phyloP scores from a whole-genome alignment of 2,113 vertebrate species.

The Gymnogyps californianus region DNA sequence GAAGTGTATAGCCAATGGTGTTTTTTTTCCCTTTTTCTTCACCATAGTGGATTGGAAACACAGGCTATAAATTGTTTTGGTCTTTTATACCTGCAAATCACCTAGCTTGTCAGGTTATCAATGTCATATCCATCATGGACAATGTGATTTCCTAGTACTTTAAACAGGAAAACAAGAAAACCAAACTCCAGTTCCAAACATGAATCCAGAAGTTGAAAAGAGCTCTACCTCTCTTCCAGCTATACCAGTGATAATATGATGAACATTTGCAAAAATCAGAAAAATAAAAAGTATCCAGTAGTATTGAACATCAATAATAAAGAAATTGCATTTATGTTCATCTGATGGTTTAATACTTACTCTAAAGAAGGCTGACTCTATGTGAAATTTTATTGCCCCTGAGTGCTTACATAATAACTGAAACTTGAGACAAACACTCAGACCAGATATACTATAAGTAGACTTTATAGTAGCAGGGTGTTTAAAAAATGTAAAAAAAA shows the following conservation, averaged over 20 bases:
- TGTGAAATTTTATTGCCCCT: slow-evolving; percentile 61
- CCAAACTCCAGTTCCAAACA: background rate
- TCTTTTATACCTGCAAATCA: slow-evolving; percentile 5
- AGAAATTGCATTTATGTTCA: background rate
- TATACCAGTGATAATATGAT: background rate
- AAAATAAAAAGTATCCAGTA: background rate
- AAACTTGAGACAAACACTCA: slow-evolving; percentile 52
- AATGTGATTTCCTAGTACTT: background rate
- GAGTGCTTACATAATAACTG: slow-evolving; percentile 67
- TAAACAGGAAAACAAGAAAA: slow-evolving; percentile 7
- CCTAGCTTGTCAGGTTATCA: background rate
- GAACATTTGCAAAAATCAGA: slow-evolving; percentile 19
- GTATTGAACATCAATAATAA: background rate
- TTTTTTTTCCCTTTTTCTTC: slow-evolving; percentile 5
- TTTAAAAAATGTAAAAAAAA: slow-evolving; percentile 21
- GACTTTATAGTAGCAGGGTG: slow-evolving; percentile 44
- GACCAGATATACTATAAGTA: slow-evolving; percentile 20
- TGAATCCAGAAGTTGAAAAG: background rate
- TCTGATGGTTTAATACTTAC: background rate
- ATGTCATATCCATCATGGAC: background rate
- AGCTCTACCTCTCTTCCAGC: background rate
- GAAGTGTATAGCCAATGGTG: slow-evolving; percentile 61
- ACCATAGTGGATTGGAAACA: background rate
- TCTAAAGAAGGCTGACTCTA: background rate
- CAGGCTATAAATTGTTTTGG: background rate